Conservation (phyloP, 1,140 invertebrate genomes). For the Trachelipus rathkii region DNA sequence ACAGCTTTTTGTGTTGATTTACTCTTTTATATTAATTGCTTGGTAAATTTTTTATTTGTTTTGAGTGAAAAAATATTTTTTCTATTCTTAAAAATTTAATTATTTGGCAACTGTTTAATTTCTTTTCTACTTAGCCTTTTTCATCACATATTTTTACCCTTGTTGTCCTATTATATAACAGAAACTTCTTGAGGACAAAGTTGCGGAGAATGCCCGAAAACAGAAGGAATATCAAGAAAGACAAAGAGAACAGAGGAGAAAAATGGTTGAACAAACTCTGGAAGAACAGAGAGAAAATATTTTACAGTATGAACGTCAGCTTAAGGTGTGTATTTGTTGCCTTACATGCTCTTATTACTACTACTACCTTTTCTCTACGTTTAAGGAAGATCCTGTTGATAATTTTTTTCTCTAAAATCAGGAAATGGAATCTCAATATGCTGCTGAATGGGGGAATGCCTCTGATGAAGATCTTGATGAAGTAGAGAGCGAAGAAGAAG, state of each 20-base stretch:
- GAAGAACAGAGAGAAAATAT: neutral
- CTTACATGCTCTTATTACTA: neutral
- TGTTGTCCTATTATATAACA: neutral
- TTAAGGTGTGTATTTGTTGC: neutral
- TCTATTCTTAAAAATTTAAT: no score
- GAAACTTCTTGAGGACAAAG: neutral
- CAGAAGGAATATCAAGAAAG: neutral
- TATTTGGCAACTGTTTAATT: no score
- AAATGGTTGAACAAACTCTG: neutral
- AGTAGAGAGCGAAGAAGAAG: neutral
- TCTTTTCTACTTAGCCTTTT: no score
- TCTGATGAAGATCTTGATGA: neutral
- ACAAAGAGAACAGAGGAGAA: neutral
- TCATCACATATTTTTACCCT: no score
- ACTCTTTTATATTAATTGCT: no score
- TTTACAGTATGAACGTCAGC: neutral
- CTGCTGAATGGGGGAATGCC: neutral
- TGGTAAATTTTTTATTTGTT: no score
- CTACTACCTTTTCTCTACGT: neutral
- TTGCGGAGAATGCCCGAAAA: neutral
- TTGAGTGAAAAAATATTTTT: no score
- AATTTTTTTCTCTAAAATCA: neutral
- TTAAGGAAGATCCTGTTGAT: no score
- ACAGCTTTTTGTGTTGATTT: no score
- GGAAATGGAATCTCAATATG: slow-evolving; percentile 1